Conservation (phyloP, 2,113 vertebrate genomes). For the Xenotilapia flavipinnis region DNA sequence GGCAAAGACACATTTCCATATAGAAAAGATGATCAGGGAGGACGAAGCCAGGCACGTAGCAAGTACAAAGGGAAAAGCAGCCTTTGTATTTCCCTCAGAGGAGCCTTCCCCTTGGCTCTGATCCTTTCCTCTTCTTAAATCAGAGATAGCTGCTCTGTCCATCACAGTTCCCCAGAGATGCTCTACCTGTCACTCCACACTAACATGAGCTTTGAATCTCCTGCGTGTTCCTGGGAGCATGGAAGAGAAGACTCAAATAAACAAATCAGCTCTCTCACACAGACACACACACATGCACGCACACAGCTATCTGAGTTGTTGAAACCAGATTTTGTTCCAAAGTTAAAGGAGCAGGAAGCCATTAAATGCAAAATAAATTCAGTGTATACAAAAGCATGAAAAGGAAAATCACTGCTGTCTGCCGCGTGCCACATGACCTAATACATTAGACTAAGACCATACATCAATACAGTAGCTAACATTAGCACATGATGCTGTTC, state of each 20-base stretch:
- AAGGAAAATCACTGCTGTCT: not conserved
- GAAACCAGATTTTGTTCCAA: not conserved
- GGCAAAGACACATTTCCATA: slow-evolving; percentile 54
- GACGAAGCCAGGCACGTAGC: slow-evolving; percentile 46
- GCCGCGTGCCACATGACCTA: not conserved
- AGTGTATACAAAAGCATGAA: not conserved
- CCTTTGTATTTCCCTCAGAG: slow-evolving; percentile 60
- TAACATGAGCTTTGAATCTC: slow-evolving; percentile 46
- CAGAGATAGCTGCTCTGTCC: slow-evolving; percentile 60
- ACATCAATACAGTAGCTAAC: not conserved
- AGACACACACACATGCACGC: not conserved
- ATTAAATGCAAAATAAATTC: not conserved
- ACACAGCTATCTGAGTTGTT: not conserved
- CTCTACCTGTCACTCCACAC: slow-evolving; percentile 61
- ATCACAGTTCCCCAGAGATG: slow-evolving; percentile 53
- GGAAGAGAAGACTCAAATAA: slow-evolving; percentile 22
- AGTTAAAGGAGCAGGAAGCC: not conserved
- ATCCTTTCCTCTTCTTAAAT: slow-evolving; percentile 52
- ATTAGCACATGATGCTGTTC: not conserved
- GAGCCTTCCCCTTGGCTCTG: slow-evolving; percentile 21
- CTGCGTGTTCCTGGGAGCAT: slow-evolving; percentile 11
- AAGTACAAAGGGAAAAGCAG: slow-evolving; percentile 63
- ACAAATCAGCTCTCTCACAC: slow-evolving; percentile 8
- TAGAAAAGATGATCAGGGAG: slow-evolving; percentile 48
- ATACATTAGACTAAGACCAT: not conserved